Evolutionary conservation across 2,113 vertebrate genomes (phyloP), one percentile per base, ranked within the genome.

Genomic region (Passerina amoena): DNA sequence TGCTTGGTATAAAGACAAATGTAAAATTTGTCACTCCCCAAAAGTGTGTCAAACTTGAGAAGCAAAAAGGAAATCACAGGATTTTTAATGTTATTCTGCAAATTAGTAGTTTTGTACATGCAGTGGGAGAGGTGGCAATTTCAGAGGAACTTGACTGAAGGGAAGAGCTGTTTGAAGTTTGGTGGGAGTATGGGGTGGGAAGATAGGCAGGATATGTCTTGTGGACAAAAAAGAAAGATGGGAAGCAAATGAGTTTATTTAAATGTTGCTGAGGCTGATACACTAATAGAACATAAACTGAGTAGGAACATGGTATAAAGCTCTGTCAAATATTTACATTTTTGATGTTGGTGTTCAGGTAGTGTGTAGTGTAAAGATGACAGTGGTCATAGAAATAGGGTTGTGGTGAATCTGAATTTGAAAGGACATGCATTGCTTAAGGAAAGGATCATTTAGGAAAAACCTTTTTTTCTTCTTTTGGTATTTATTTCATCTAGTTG

Each of bases 141-240:
- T 92, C 44, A 78, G 72, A 84, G 92, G 82, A 95, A 88, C 60
- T 71, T 96, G 76, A 94, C 45, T 90, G 92, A 95, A 94, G 42
- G 59, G 71, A 95, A 89, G 84, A 91, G 66, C 33, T 86, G 85
- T 93, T 90, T 92, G 85, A 92, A 81, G 85, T 37, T 95, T 57
- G 64, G 92, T 95, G 88, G 94, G 94, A 89, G 92, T 95, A 48
- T 75, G n/a, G 35, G 61, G 65, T 95, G 80, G 94, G 94, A 97
- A 95, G 91, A 93, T 38, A 94, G 78, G 84, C 68, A 83, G 85
- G 60, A 90, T 93, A 47, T 85, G 76, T 90, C 82, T 94, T 56
- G 31, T 88, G 64, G 90, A 70, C 50, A 53, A 80, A 80, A 94
- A 91, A 92, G 61, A 71, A 63, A 48, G 27, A 76, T 94, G 54